Conservation (phyloP, 2,113 vertebrate genomes). For the Ptyas mucosa region DNA sequence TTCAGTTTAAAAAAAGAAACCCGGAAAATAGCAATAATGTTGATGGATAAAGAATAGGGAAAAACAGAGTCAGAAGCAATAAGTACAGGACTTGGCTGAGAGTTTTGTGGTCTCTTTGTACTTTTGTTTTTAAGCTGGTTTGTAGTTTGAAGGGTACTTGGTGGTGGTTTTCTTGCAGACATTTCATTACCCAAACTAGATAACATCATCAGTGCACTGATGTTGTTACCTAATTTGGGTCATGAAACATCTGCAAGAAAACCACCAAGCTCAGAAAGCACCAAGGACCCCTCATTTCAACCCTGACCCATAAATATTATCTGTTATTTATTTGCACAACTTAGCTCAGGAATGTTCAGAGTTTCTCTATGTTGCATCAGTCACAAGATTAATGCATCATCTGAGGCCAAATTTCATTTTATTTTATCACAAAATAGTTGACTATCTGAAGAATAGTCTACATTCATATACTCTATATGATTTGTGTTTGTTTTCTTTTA, state of each 20-base stretch:
- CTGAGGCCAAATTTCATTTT: neutral
- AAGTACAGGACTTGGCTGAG: neutral
- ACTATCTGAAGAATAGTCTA: neutral
- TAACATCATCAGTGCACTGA: neutral
- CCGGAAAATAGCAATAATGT: neutral
- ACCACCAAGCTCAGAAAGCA: neutral
- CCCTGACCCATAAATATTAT: neutral
- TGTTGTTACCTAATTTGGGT: neutral
- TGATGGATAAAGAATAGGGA: neutral
- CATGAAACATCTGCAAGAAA: neutral
- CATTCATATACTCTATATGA: no score
- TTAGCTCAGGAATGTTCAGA: neutral
- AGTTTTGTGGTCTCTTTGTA: neutral
- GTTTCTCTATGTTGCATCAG: neutral
- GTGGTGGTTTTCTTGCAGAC: neutral
- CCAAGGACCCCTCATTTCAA: neutral
- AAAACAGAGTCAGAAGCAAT: neutral
- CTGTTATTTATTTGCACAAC: neutral
- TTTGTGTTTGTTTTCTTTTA: neutral
- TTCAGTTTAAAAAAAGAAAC: neutral
- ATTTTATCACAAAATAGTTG: neutral
- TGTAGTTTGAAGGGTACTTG: neutral
- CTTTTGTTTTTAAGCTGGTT: neutral
- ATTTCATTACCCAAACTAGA: neutral
- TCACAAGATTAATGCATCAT: neutral